Percentiles rank a stretch among this genome's conserved stretches.
Evolutionary conservation across 2,888 invertebrate species (phyloP).

Genomic region (Troides aeacus): DNA sequence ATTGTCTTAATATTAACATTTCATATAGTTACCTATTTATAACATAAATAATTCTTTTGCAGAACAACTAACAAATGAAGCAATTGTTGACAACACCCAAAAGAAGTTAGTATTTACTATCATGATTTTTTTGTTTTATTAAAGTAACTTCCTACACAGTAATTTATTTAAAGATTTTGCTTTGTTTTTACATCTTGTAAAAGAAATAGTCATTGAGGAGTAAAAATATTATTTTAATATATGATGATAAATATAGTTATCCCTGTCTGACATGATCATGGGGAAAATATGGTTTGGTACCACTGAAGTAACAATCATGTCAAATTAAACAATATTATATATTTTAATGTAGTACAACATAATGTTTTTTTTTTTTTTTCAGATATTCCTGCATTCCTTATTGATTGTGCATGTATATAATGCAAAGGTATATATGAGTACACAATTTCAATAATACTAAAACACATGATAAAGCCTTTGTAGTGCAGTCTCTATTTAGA

Average conservation of each 20-base stretch:
- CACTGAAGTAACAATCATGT: slow-evolving; percentile 36
- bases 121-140: background rate
- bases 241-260: slow-evolving; percentile 59
- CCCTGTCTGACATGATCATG: slow-evolving; percentile 58
- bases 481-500: background rate
- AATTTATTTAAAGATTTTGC: background rate
- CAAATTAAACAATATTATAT: background rate
- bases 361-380: background rate
- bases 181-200: background rate
- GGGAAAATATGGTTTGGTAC: slow-evolving; percentile 60
- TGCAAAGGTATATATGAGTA: background rate
- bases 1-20: background rate
- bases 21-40: background rate
- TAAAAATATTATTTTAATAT: background rate
- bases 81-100: background rate
- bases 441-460: background rate
- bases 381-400: background rate
- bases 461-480: background rate
- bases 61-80: background rate
- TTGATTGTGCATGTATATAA: background rate
- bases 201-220: background rate
- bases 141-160: background rate
- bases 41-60: slow-evolving; percentile 5
- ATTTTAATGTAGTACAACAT: background rate
- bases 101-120: background rate